These are phyloP conservation scores for Sinella curviseta DNA, from an alignment of 1,140 invertebrate genomes.

Conservation along the genomic window DNA sequence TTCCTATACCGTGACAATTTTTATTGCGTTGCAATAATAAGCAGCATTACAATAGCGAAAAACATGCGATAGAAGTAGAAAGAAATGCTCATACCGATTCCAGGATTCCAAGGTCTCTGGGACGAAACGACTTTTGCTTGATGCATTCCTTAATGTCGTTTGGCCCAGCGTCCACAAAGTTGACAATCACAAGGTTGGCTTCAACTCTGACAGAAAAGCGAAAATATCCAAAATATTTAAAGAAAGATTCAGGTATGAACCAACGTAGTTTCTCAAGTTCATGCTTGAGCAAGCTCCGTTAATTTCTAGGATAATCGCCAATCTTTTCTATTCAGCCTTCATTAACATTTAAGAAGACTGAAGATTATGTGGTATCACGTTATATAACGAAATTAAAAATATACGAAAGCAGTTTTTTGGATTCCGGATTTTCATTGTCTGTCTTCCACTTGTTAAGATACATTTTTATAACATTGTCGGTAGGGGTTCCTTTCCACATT, in stretches of 20 bases:
- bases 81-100: slow-evolving; percentile 13
- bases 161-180: slow-evolving; percentile 5
- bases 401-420: too few relatives aligned
- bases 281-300: background rate
- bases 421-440: too few relatives aligned
- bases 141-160: background rate
- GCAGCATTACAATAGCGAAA: background rate
- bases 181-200: background rate
- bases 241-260: background rate
- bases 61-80: background rate
- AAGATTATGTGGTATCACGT: too few relatives aligned
- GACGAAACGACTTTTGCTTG: background rate
- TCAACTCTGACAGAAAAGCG: background rate
- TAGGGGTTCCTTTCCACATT: too few relatives aligned
- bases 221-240: background rate
- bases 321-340: too few relatives aligned
- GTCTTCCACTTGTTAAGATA: too few relatives aligned
- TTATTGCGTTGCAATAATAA: too few relatives aligned
- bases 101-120: slow-evolving; percentile 1
- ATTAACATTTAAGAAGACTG: too few relatives aligned
- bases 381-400: too few relatives aligned
- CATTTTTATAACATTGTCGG: too few relatives aligned
- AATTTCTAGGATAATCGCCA: background rate
- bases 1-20: background rate
- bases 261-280: background rate